Evolutionary conservation across 2,113 vertebrate species (phyloP), one percentile per base, ranked within the genome.

Genomic region (Pyrgilauda ruficollis): DNA sequence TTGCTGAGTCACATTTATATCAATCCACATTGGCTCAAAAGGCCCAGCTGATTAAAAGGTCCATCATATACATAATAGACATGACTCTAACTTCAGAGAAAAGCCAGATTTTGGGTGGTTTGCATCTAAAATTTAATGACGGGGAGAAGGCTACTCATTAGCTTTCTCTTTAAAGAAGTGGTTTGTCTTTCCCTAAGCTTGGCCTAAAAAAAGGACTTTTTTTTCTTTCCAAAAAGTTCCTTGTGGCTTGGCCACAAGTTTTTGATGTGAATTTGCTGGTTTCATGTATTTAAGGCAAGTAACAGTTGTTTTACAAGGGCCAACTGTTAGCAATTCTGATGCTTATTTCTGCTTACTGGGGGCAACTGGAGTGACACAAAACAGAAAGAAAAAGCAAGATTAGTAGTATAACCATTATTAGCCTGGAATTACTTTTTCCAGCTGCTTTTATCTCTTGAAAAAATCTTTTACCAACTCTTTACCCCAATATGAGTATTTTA

Each of bases 231-330:
- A 58, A 72, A 53, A 64, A 18, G 46, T 59, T 87, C 61, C 37
- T 33, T 80, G 77, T 76, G 93, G 94, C 50, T 80, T 47, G 13
- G 39, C 70, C 55, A 7, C 47, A 64, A 64, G 28, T 50, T 85
- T 73, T 76, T 12, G 5, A 28, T 49, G 39, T 6, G 23, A 91
- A 53, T 56, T 87, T 84, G 37, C 80, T 68, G 39, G 35, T 44
- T 90, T 53, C 23, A 23, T 76, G 30, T 82, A 85, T 77, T 95
- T 79, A 62, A 87, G 93, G 43, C 62, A 58, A 89, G 90, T 93
- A 96, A 66, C 82, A 73, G 62, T 79, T 76, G 58, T 39, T 81
- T 84, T 76, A 62, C 55, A 73, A 69, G 33, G 50, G 31, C 46
- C 70, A 77, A 63, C 89, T 93, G 89, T 61, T 83, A 67, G 64